Evolutionary conservation across 2,888 invertebrate species (phyloP), one percentile per base, ranked within the genome.

Genomic region (Strigamia crassipes): DNA sequence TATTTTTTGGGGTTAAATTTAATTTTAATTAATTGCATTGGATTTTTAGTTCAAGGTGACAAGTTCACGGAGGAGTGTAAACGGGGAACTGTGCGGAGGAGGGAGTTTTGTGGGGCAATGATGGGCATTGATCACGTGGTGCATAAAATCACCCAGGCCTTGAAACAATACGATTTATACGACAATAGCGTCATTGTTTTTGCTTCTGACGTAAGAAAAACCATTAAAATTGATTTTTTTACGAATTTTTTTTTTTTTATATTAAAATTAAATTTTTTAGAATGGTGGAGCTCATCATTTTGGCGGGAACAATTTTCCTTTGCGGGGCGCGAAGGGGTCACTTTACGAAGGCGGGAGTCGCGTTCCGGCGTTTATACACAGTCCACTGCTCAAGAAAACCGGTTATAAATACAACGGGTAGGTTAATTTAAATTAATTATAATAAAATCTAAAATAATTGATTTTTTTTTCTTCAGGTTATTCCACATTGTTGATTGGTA

Each of bases 331-430:
- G 61, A 89, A 89, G 41, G 46, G 79, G 80, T 87, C 88, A 0
- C 82, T 88, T n/a, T 89, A 88, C 88, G 89, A 89, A 84, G 89
- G 89, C 4, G 89, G 89, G 5, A 88, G 88, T 1, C 85, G 88
- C 78, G 88, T 87, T 0, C 86, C 86, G 10, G 86, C 87, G 6
- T 88, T 89, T 83, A 85, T 89, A 27, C 88, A 88, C 84, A 86
- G 88, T 5, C 85, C 86, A 1, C 78, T 83, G 10, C 81, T 84
- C n/a, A 79, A 81, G n/a, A 79, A 56, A 34, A 56, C 80, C 10
- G 79, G 79, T 2, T 41, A 79, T 41, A 21, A 18, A n/a, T 10
- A 79, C 23, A 42, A 34, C 0, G 41, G 78, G 78, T 46, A 10
- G n/a, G 46, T 1, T n/a, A 15, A 1, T 42, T 42, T 27, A 38